These are phyloP conservation scores for Malurus melanocephalus DNA, from an alignment of 2,113 vertebrate species.

Conservation along the genomic window DNA sequence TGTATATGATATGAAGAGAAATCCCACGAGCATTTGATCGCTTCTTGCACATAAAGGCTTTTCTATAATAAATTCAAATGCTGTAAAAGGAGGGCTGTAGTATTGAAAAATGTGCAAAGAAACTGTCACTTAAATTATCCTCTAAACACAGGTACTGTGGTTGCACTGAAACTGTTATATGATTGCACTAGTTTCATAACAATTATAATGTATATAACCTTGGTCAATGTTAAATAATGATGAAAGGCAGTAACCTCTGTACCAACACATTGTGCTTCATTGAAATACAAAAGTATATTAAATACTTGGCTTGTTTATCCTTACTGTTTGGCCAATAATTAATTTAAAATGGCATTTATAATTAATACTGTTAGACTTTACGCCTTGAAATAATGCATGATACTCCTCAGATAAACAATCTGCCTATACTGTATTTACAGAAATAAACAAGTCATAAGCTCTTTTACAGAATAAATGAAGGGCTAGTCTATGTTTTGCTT, in stretches of 20 bases:
- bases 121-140: slow-evolving; percentile 14
- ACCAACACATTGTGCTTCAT: not conserved
- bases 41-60: not conserved
- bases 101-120: slow-evolving; percentile 29
- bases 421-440: not conserved
- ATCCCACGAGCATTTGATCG: not conserved
- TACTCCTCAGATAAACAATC: slow-evolving; percentile 8
- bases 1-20: not conserved
- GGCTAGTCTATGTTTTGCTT: not conserved
- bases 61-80: slow-evolving; percentile 10
- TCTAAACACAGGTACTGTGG: not conserved
- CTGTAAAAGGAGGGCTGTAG: not conserved
- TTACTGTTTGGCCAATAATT: slow-evolving; percentile 39
- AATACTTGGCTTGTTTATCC: slow-evolving; percentile 47
- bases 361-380: slow-evolving; percentile 55
- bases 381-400: not conserved
- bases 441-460: not conserved
- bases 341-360: slow-evolving; percentile 57
- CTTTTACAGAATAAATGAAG: not conserved
- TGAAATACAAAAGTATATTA: slow-evolving; percentile 17
- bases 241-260: slow-evolving; percentile 3
- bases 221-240: slow-evolving; percentile 14
- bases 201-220: slow-evolving; percentile 11
- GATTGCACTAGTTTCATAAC: slow-evolving; percentile 38
- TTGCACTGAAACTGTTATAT: slow-evolving; percentile 13